Evolutionary conservation across 2,113 vertebrate species (phyloP).

Genomic region (Myotis davidii): DNA sequence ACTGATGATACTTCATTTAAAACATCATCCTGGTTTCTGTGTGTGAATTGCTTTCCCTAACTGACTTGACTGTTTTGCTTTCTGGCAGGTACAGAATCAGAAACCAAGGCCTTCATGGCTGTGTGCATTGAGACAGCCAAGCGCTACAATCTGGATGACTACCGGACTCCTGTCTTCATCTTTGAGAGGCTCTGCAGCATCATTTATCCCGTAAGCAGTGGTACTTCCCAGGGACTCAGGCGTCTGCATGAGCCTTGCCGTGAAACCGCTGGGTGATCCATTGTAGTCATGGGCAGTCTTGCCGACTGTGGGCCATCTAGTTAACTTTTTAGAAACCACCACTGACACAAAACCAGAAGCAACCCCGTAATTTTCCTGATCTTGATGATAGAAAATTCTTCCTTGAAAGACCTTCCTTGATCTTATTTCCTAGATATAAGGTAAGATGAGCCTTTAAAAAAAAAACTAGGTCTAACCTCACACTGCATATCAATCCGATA

Average conservation of each 20-base stretch:
- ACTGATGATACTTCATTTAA: neutral
- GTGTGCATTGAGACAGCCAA: slow-evolving; percentile 99
- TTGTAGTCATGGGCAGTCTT: neutral
- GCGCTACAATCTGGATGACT: slow-evolving; percentile 97
- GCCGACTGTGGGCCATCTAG: too few relatives aligned
- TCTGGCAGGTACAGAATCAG: slow-evolving; percentile 94
- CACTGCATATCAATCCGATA: neutral
- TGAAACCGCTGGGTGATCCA: neutral
- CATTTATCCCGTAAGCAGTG: slow-evolving; percentile 94
- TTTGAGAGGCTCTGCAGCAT: slow-evolving; percentile 99
- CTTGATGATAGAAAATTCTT: neutral
- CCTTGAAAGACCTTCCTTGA: neutral
- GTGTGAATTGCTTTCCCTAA: neutral
- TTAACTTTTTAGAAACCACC: neutral
- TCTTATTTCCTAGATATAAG: neutral
- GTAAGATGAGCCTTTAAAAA: neutral
- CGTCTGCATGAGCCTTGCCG: neutral
- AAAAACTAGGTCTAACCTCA: neutral
- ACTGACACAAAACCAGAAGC: neutral
- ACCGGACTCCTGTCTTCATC: slow-evolving; percentile 98
- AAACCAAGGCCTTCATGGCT: slow-evolving; percentile 99
- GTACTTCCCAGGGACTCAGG: neutral
- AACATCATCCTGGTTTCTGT: neutral
- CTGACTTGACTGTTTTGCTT: slow-evolving; percentile 4
- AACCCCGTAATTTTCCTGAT: neutral